Conservation (phyloP, 2,797 vertebrate genomes). For the Bradypus variegatus region DNA sequence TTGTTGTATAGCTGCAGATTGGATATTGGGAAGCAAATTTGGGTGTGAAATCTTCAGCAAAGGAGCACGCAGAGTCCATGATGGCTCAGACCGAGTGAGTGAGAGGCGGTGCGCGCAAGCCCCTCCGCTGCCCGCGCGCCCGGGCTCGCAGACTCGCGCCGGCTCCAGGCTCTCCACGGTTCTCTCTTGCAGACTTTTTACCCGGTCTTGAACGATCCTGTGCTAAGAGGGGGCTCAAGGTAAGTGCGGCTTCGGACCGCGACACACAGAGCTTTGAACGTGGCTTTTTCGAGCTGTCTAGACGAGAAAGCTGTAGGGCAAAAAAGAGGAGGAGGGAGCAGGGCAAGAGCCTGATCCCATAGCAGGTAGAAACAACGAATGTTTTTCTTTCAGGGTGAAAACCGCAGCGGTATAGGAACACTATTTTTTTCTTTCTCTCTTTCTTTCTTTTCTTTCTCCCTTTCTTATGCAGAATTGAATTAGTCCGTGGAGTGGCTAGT, state of each 20-base stretch:
- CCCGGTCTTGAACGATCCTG: conserved; percentile 65
- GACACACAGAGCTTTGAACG: not conserved
- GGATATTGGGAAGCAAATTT: conserved; percentile 69
- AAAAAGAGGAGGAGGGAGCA: not conserved
- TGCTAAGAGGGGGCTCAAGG: conserved; percentile 70
- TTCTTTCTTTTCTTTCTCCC: not conserved
- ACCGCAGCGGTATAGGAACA: conserved; percentile 65
- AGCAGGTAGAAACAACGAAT: conserved; percentile 57
- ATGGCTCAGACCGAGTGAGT: conserved; percentile 84
- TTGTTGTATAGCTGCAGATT: conserved; percentile 74
- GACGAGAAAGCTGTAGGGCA: not conserved
- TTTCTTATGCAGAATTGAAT: conserved; percentile 31
- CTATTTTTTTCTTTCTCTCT: not conserved
- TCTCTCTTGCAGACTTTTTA: conserved; percentile 64
- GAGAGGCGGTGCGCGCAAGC: conserved; percentile 76
- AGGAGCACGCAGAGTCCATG: conserved; percentile 80
- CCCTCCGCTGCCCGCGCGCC: conserved; percentile 77
- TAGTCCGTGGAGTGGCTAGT: conserved; percentile 60
- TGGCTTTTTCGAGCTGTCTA: conserved; percentile 44
- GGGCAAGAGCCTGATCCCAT: conserved; percentile 37
- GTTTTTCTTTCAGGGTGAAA: conserved; percentile 55
- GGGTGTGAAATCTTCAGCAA: conserved; percentile 68
- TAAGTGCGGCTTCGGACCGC: conserved; percentile 66
- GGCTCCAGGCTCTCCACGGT: conserved; percentile 78
- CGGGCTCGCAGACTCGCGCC: conserved; percentile 78